phyloP scores from a whole-genome alignment of 2,797 vertebrate genomes.

The Anas flavirostris region DNA sequence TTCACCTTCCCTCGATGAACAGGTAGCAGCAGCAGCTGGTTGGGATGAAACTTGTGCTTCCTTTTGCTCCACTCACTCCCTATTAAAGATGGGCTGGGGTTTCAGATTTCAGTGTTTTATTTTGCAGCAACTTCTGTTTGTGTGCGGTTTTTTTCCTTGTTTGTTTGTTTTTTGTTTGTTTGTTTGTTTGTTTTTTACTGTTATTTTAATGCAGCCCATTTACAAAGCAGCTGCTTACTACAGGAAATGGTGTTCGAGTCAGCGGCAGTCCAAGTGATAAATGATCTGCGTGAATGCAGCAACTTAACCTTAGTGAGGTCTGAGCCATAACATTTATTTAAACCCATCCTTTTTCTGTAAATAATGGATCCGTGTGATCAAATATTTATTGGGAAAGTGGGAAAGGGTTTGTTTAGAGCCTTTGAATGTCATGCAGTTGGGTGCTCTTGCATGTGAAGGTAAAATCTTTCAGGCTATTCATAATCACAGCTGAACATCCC shows the following conservation, averaged over 20 bases:
- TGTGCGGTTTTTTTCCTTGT: neutral
- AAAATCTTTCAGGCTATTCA: neutral
- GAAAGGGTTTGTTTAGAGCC: neutral
- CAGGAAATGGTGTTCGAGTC: neutral
- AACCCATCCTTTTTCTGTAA: neutral
- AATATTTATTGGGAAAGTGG: conserved; percentile 43
- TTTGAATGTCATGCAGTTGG: neutral
- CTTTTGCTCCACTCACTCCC: neutral
- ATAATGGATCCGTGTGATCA: conserved; percentile 40
- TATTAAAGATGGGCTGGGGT: neutral
- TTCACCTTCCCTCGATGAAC: neutral
- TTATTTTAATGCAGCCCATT: conserved; percentile 39
- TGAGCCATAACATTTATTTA: conserved; percentile 47
- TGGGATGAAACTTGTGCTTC: neutral
- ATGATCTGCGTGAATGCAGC: conserved; percentile 8
- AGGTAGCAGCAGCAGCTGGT: neutral
- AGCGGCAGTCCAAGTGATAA: conserved; percentile 14
- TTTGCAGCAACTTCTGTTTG: neutral
- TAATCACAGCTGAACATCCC: neutral
- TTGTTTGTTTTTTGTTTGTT: neutral
- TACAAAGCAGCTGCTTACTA: conserved; percentile 49
- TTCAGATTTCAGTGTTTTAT: neutral
- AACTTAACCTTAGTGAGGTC: conserved; percentile 33
- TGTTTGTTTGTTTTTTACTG: neutral
- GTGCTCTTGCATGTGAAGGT: neutral